These are phyloP conservation scores for Gavia stellata DNA, from an alignment of 2,113 vertebrate genomes.

Conservation along the genomic window DNA sequence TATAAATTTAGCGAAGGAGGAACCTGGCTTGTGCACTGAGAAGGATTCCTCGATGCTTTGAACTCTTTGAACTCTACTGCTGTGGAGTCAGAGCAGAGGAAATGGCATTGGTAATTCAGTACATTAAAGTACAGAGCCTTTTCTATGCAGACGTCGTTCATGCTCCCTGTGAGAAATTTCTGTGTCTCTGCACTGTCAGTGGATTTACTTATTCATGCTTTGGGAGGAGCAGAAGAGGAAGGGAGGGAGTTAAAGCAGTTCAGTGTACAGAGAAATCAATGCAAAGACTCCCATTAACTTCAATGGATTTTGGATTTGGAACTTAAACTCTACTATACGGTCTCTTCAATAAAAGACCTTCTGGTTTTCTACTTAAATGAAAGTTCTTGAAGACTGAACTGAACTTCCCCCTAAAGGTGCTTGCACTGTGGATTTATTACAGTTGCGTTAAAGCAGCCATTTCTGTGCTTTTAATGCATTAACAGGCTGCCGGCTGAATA, in stretches of 20 bases:
- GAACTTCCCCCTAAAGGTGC: conserved; percentile 12
- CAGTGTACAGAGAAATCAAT: neutral
- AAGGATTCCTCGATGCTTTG: neutral
- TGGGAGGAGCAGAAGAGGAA: neutral
- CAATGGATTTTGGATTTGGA: neutral
- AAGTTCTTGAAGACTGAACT: neutral
- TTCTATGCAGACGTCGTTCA: neutral
- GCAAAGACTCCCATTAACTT: neutral
- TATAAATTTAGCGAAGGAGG: neutral
- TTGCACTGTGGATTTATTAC: conserved; percentile 21
- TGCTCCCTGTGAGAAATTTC: neutral
- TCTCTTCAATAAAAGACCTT: neutral
- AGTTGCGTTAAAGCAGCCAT: neutral
- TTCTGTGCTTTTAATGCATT: conserved; percentile 7
- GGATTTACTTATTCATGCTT: neutral
- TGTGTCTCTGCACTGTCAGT: neutral
- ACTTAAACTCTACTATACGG: neutral
- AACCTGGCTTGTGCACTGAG: neutral
- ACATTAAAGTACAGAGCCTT: neutral
- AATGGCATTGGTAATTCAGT: neutral
- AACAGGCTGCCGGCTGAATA: conserved; percentile 11
- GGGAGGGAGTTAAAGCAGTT: neutral
- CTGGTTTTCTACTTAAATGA: conserved; percentile 9
- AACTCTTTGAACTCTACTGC: neutral
- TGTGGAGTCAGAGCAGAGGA: neutral